Evolutionary conservation across 2,113 vertebrate species (phyloP).

Genomic region (Phocoena sinus): DNA sequence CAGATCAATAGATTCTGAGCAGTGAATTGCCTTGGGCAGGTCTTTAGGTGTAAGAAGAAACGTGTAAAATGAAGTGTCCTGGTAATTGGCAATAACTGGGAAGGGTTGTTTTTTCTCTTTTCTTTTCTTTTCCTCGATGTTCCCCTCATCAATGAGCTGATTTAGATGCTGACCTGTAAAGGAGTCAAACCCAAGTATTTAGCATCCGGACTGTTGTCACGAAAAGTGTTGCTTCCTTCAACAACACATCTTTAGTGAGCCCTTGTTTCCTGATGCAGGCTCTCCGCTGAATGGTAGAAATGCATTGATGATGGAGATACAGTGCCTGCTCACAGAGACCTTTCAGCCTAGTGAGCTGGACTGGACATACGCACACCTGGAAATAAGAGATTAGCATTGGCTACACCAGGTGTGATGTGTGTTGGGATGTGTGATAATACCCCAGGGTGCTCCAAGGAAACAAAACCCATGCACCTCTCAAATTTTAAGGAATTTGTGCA

Average conservation of each 20-base stretch:
- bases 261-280: neutral
- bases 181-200: neutral
- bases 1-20: neutral
- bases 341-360: neutral
- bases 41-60: neutral
- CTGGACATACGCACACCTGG: rapidly evolving
- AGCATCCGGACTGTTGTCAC: rapidly evolving
- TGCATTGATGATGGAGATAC: neutral
- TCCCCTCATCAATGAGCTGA: neutral
- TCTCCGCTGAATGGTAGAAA: neutral
- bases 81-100: neutral
- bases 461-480: neutral
- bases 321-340: neutral
- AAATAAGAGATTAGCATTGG: neutral
- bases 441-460: neutral
- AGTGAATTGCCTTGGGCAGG: neutral
- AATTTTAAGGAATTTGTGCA: neutral
- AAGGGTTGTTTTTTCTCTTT: neutral
- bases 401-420: too few species aligned
- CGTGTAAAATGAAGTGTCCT: neutral
- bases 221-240: neutral
- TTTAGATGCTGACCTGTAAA: neutral
- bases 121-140: neutral
- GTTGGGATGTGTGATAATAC: neutral
- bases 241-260: neutral